These are phyloP conservation scores for Bubo blakistoni DNA, from an alignment of 2,113 vertebrate genomes.

Conservation along the genomic window DNA sequence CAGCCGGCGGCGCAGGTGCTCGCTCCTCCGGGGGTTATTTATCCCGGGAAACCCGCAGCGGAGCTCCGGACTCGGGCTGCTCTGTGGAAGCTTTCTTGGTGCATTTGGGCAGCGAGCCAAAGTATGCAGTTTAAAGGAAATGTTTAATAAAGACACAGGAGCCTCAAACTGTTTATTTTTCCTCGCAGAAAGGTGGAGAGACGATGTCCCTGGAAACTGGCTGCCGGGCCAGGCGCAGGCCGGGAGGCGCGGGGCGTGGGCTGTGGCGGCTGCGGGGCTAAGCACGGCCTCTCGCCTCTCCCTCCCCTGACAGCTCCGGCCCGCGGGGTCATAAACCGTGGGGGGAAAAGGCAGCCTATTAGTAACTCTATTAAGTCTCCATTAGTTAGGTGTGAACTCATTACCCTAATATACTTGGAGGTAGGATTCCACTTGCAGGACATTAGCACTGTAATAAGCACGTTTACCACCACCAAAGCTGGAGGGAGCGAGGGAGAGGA, in stretches of 20 bases:
- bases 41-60: not conserved
- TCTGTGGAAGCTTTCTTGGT: slow-evolving; percentile 51
- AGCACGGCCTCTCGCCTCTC: not conserved
- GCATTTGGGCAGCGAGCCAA: slow-evolving; percentile 59
- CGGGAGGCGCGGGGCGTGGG: not conserved
- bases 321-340: slow-evolving; percentile 45
- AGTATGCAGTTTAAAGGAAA: slow-evolving; percentile 72
- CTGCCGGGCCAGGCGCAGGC: not conserved
- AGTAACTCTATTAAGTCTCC: slow-evolving; percentile 74
- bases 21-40: not conserved
- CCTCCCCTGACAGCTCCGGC: not conserved
- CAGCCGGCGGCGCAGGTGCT: not conserved
- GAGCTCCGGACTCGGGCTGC: slow-evolving; percentile 1
- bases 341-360: slow-evolving; percentile 73
- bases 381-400: slow-evolving; percentile 79
- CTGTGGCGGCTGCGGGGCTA: not conserved
- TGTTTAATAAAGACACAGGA: slow-evolving; percentile 71
- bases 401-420: slow-evolving; percentile 75
- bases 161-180: slow-evolving; percentile 70
- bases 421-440: slow-evolving; percentile 77
- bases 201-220: slow-evolving; percentile 49
- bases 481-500: not conserved
- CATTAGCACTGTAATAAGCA: slow-evolving; percentile 60
- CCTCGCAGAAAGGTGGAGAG: slow-evolving; percentile 67
- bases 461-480: slow-evolving; percentile 41